Conservation (phyloP, 2,888 invertebrate species). For the Carpatolechia fugitivella region DNA sequence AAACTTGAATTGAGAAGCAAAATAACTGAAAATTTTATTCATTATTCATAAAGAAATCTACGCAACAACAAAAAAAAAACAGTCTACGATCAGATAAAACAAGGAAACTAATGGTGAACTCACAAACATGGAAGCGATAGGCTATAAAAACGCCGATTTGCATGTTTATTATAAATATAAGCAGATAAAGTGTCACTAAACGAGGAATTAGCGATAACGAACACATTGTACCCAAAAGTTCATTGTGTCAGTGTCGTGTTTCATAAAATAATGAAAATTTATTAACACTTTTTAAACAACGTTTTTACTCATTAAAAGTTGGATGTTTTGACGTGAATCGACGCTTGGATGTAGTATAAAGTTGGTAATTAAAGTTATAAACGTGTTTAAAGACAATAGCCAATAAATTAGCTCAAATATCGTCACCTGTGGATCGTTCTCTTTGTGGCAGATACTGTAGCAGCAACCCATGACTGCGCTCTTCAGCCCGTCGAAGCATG, state of each 20-base stretch:
- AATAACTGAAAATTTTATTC: not conserved
- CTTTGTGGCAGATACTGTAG: constrained; percentile 86
- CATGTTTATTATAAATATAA: not conserved
- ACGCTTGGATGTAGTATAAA: not conserved
- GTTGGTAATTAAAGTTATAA: constrained; percentile 7
- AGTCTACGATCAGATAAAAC: not conserved
- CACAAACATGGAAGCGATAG: not conserved
- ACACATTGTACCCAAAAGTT: constrained; percentile 22
- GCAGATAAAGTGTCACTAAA: constrained; percentile 43
- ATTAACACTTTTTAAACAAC: not conserved
- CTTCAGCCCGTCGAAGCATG: constrained; percentile 72
- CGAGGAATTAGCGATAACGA: constrained; percentile 43
- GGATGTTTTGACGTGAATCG: not conserved
- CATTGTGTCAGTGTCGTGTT: constrained; percentile 25
- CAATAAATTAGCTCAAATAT: constrained; percentile 12
- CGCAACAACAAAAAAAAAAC: not conserved
- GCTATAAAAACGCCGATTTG: not conserved
- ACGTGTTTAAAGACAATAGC: constrained; percentile 21
- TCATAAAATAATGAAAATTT: not conserved
- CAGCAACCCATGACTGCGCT: constrained; percentile 83
- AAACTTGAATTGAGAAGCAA: not conserved
- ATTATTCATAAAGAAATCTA: not conserved
- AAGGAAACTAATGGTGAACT: not conserved
- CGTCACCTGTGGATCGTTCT: constrained; percentile 82
- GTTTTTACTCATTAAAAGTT: not conserved